A percentile compares a stretch with the other conserved stretches of the same genome.
phyloP scores from a whole-genome alignment of 35 echinoderm and acorn worm genomes.

The Stichopus chloronotus region DNA sequence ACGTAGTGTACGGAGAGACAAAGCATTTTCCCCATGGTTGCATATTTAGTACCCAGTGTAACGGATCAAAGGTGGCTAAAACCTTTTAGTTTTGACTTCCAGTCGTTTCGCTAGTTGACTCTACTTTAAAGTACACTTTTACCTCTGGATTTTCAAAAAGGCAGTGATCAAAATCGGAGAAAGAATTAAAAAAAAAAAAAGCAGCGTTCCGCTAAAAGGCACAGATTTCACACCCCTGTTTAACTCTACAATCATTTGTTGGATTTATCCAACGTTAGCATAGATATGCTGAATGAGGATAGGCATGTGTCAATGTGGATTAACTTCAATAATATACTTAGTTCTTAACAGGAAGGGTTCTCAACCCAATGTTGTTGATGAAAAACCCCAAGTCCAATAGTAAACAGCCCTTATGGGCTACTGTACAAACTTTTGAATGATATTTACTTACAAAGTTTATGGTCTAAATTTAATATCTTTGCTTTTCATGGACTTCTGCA shows the following conservation, averaged over 20 bases:
- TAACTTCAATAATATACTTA: no score
- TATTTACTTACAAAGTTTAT: no score
- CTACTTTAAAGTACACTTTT: neutral
- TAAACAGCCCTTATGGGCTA: no score
- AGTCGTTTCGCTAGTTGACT: neutral
- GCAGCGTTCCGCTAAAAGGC: neutral
- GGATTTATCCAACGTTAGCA: no score
- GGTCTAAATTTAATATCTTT: no score
- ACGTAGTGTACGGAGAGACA: neutral
- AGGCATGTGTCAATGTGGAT: no score
- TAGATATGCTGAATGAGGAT: no score
- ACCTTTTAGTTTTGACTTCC: neutral
- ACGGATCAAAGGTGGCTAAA: neutral
- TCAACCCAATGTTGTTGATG: no score
- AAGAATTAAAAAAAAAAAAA: neutral
- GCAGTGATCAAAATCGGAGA: neutral
- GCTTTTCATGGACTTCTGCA: no score
- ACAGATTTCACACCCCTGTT: constrained; percentile 19
- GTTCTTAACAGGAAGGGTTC: no score
- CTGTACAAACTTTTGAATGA: no score
- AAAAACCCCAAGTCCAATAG: no score
- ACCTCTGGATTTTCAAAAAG: neutral
- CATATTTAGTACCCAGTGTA: neutral
- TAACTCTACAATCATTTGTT: neutral
- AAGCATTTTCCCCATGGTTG: neutral